A percentile compares a stretch with the other conserved stretches of the same genome.
Conservation (phyloP, 2,113 vertebrate genomes). For the Pan paniscus region DNA sequence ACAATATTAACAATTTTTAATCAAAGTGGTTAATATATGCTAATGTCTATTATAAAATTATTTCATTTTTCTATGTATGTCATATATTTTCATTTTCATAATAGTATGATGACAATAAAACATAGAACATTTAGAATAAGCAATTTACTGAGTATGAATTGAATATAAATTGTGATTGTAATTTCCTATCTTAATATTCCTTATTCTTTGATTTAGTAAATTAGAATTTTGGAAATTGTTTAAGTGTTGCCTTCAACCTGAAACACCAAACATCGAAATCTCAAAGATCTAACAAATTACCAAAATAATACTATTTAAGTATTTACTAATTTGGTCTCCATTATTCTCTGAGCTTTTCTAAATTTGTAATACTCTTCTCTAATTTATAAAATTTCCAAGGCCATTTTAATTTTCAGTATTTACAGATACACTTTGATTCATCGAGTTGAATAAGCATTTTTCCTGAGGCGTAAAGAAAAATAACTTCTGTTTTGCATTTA, state of each 20-base stretch:
- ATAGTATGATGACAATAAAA: background rate
- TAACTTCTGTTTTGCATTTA: slow-evolving; percentile 31
- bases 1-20: background rate
- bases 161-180: background rate
- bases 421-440: background rate
- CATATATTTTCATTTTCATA: background rate
- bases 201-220: background rate
- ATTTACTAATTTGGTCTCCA: background rate
- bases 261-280: background rate
- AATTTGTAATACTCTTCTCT: background rate
- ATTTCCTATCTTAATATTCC: background rate
- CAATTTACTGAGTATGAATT: background rate
- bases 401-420: slow-evolving; percentile 17
- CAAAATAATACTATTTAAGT: background rate
- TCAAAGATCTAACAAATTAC: background rate
- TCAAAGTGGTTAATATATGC: background rate
- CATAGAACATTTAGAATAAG: background rate
- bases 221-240: background rate
- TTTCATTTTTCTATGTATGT: background rate
- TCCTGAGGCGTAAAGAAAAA: background rate
- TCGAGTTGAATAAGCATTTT: background rate
- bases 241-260: background rate
- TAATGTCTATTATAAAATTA: background rate
- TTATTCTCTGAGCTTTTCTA: background rate
- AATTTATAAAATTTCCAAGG: background rate